A percentile compares a stretch with the other conserved stretches of the same genome.
Evolutionary conservation across 2,797 vertebrate species (phyloP).

Genomic region (Rhabdophis nuchalis): DNA sequence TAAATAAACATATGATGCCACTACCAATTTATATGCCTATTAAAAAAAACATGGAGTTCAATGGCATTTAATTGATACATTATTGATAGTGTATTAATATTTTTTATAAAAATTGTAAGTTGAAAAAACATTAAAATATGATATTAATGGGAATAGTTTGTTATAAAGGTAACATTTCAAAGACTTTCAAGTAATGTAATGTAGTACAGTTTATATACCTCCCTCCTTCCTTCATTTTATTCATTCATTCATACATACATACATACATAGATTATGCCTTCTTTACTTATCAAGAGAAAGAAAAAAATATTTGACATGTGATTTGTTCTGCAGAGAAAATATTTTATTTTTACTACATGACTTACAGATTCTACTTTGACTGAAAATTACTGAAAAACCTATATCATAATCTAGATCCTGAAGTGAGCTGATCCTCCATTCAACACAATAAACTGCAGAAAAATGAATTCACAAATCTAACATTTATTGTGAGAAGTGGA

Average conservation of each 20-base stretch:
- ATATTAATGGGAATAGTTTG: background rate
- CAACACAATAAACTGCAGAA: background rate
- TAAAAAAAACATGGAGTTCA: no score
- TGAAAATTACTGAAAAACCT: background rate
- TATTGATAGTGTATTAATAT: background rate
- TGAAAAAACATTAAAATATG: background rate
- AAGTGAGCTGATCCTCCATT: background rate
- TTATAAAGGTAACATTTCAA: background rate
- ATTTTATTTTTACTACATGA: background rate
- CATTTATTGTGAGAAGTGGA: background rate
- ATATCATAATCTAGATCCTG: background rate
- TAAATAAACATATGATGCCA: background rate
- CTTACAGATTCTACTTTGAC: background rate
- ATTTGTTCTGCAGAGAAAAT: background rate
- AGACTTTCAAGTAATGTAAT: background rate
- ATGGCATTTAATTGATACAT: background rate
- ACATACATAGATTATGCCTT: background rate
- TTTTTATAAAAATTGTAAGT: background rate
- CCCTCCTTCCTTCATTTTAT: no score
- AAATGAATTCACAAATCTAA: conserved; percentile 21
- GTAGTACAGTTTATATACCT: background rate
- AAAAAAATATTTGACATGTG: background rate
- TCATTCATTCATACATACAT: no score
- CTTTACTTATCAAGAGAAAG: background rate
- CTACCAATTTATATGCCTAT: background rate